These are phyloP conservation scores for Troglohyphantes excavatus DNA, from an alignment of 2,888 invertebrate species.

Conservation along the genomic window DNA sequence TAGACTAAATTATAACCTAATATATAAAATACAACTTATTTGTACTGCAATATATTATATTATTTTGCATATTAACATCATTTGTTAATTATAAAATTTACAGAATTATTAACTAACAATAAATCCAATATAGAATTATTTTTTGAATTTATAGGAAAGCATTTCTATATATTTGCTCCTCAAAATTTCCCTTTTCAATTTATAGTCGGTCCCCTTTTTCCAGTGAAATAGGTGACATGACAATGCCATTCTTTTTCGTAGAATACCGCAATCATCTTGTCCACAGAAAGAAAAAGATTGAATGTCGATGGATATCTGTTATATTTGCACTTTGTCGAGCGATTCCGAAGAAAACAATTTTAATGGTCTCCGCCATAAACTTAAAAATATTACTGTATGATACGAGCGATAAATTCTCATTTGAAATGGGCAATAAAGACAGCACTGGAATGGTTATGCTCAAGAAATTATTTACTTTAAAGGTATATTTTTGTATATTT, in stretches of 20 bases:
- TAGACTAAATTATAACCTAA: too few relatives aligned
- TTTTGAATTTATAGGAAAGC: too few relatives aligned
- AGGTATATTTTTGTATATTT: too few relatives aligned
- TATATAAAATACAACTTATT: too few relatives aligned
- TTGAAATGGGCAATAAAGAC: background rate
- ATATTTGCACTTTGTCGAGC: background rate
- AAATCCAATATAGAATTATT: too few relatives aligned
- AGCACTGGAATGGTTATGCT: too few relatives aligned
- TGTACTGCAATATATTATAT: too few relatives aligned
- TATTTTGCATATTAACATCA: too few relatives aligned
- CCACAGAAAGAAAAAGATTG: background rate
- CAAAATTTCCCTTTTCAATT: background rate
- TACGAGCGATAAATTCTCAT: background rate
- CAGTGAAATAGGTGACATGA: background rate
- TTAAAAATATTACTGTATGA: background rate
- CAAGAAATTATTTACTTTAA: too few relatives aligned
- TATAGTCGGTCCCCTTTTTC: background rate
- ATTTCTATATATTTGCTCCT: too few relatives aligned
- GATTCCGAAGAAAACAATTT: background rate
- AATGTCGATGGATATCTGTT: background rate
- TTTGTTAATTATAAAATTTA: too few relatives aligned
- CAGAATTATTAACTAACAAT: too few relatives aligned
- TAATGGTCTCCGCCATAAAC: background rate
- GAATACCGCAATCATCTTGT: background rate
- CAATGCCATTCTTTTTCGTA: background rate